Percentiles rank a stretch among this genome's conserved stretches.
These are phyloP conservation scores for Hydrochoerus hydrochaeris DNA, from an alignment of 2,113 vertebrate species.

Conservation along the genomic window DNA sequence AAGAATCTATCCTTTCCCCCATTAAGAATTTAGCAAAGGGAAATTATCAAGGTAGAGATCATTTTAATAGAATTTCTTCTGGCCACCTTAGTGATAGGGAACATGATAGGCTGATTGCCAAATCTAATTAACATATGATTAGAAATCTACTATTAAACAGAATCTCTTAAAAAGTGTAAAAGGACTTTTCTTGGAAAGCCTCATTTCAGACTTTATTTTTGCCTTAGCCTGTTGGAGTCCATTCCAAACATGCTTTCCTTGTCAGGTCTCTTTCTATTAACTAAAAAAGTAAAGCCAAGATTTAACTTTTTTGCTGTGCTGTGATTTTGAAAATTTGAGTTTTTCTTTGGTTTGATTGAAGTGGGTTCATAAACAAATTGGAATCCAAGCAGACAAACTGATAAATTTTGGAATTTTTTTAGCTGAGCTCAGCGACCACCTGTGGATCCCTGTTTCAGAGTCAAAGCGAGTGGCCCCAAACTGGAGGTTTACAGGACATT, in stretches of 20 bases:
- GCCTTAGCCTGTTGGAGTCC: neutral
- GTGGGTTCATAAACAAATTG: too few species aligned
- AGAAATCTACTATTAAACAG: neutral
- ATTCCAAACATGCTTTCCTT: neutral
- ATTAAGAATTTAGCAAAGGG: neutral
- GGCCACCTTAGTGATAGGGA: neutral
- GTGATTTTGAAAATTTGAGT: slow-evolving; percentile 3
- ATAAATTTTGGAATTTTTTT: too few species aligned
- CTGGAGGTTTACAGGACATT: too few species aligned
- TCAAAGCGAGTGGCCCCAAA: too few species aligned
- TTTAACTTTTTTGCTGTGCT: slow-evolving; percentile 29
- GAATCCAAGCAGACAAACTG: too few species aligned
- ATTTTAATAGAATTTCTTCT: neutral
- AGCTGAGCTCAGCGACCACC: too few species aligned
- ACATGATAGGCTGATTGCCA: neutral
- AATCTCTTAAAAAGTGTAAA: neutral
- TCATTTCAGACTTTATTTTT: neutral
- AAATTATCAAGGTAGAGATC: neutral
- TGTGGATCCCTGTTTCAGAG: too few species aligned
- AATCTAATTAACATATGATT: neutral
- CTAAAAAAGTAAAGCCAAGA: neutral
- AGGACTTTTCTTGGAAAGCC: neutral
- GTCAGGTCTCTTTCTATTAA: neutral
- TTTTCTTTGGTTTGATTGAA: slow-evolving; percentile 27
- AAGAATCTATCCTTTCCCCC: neutral